Conservation (phyloP, 2,797 vertebrate species). For the Remorina albescens region DNA sequence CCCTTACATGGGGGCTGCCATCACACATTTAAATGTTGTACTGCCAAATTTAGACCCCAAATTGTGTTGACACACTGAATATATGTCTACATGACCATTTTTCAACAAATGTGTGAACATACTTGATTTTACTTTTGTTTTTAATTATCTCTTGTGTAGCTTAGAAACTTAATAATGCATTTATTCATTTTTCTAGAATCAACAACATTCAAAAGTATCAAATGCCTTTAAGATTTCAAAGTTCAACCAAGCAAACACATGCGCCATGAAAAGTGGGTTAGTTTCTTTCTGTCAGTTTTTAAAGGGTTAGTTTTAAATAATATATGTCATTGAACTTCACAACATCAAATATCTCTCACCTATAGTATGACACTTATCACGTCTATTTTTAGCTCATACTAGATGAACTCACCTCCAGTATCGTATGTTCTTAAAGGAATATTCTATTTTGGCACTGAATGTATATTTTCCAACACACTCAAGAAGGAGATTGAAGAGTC, state of each 20-base stretch:
- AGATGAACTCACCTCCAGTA: constrained; percentile 31
- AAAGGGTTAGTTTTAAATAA: too few species aligned
- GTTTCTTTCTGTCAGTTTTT: too few species aligned
- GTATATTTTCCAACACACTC: constrained; percentile 7
- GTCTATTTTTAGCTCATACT: constrained; percentile 58
- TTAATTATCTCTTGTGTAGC: background rate
- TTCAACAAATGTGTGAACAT: background rate
- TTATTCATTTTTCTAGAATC: background rate
- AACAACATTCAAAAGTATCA: background rate
- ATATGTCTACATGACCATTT: background rate
- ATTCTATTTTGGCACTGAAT: constrained; percentile 14
- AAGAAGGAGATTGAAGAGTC: background rate
- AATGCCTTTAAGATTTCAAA: background rate
- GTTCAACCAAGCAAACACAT: background rate
- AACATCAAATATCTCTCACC: constrained; percentile 13
- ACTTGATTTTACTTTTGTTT: background rate
- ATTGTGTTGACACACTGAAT: background rate
- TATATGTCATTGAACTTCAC: too few species aligned
- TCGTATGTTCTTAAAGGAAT: constrained; percentile 53
- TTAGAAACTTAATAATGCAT: background rate
- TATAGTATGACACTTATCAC: constrained; percentile 21
- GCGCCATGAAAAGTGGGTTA: background rate
- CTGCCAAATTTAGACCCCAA: constrained; percentile 26
- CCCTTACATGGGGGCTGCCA: background rate
- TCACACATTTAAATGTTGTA: constrained; percentile 22